Percentiles rank a stretch among this genome's conserved stretches.
Conservation (phyloP, 2,888 invertebrate species). For the Podotricha telesiphe region DNA sequence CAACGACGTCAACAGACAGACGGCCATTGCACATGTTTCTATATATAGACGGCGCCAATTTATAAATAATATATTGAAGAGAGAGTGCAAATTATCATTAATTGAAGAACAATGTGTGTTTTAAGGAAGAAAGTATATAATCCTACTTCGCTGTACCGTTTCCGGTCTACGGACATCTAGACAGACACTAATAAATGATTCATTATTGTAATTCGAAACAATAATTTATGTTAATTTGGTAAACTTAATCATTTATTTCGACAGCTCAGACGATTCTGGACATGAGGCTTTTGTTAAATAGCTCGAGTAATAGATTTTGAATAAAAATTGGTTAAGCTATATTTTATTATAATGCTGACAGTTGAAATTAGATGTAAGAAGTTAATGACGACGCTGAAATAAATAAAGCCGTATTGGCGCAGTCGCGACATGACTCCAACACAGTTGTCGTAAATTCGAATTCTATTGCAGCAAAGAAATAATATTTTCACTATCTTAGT, state of each 20-base stretch:
- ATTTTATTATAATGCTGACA: no score
- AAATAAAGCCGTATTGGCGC: no score
- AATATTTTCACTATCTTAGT: no score
- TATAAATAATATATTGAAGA: constrained; percentile 8
- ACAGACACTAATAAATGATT: constrained; percentile 3
- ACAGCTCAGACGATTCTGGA: constrained; percentile 1
- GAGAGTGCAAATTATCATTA: constrained; percentile 6
- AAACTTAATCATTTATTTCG: constrained; percentile 5
- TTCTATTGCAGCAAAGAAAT: no score
- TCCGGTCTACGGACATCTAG: constrained; percentile 6
- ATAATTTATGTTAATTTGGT: neutral
- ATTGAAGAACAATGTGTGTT: constrained; percentile 9
- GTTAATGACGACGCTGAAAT: no score
- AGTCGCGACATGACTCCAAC: no score
- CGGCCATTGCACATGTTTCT: constrained; percentile 3
- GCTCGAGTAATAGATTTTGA: neutral
- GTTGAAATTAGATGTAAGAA: no score
- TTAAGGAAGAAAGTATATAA: neutral
- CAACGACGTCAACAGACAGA: constrained; percentile 6
- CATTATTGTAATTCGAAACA: constrained; percentile 17
- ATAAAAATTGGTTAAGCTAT: no score
- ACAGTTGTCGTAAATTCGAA: no score
- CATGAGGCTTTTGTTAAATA: neutral
- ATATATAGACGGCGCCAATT: constrained; percentile 12
- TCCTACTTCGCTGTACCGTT: neutral